Evolutionary conservation across 2,888 invertebrate species (phyloP), one percentile per base, ranked within the genome.

Genomic region (Homarus gammarus): DNA sequence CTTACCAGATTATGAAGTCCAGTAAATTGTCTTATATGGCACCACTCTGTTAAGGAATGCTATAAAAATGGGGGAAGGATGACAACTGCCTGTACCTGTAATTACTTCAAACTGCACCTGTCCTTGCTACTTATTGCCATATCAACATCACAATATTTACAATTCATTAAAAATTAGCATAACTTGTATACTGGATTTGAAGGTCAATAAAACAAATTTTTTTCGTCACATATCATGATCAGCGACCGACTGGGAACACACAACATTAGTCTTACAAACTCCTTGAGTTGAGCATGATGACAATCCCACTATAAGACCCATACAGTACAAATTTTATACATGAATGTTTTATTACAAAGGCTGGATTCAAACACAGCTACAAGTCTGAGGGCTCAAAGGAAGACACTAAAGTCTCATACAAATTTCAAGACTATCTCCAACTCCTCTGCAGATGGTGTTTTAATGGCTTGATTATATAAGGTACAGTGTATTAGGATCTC

Each of bases 311-410:
- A 82, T 40, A 61, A 64, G 40, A 82, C 64, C 81, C 81, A 82
- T 82, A 64, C 40, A 82, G 68, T 82, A 82, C 82, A 82, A 82
- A 82, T 82, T 82, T 68, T 64, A 82, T 68, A 82, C 68, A 82
- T 68, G 68, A 68, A 82, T 79, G 56, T 56, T 56, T 56, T 51
- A 79, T 79, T n/a, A 36, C 51, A 79, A 79, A 79, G 79, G 79
- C 79, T 79, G 79, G 79, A 79, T 56, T 79, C 79, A 79, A 81
- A 73, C 40, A 73, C 38, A 40, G 61, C 64, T 38, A 82, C 61
- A 61, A 68, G 38, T 64, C 82, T 64, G 64, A 38, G 38, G 82
- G 64, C 38, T 40, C 40, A 40, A 64, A 61, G 15, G n/a, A 82
- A 36, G 40, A 64, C n/a, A 40, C 33, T 64, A 68, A 49, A 33